Evolutionary conservation across 2,888 invertebrate species (phyloP), one percentile per base, ranked within the genome.

Genomic region (Blastobasis lacticolella): DNA sequence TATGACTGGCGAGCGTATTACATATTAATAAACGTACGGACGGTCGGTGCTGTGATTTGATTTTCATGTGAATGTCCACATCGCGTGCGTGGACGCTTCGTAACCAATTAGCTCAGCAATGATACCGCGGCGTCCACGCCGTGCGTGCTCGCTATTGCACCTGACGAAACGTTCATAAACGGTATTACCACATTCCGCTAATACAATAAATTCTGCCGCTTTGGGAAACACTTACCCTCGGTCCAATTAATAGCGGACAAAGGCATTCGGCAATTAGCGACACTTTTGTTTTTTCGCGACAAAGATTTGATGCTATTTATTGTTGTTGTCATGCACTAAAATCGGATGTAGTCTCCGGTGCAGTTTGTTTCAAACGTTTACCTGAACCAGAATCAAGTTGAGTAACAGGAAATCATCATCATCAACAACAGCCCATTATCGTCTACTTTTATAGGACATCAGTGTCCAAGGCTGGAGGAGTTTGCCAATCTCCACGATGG

Each of bases 21-120:
- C 23, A 23, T 23, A 23, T 23, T 23, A 23, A 23, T 23, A 23
- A 23, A 23, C 23, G 23, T 23, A 23, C 23, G 23, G 23, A 23
- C 23, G 23, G 23, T 2, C 23, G 23, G 23, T 61, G 60, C 64
- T 59, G 65, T 63, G n/a, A 67, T 69, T 68, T 62, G 57, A 58
- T 64, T 68, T 69, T 62, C 63, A 69, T 64, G 61, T 71, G 66
- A 73, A 75, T 71, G 67, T 59, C 62, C 54, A 56, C 55, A 68
- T 75, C 62, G 75, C 71, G 71, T 73, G 73, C 57, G 55, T 23
- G 57, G 61, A 56, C 55, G 10, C 23, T 45, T 8, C 10, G 45
- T 10, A n/a, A 37, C 58, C 59, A 63, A 70, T 70, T 68, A 69
- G 57, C 50, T 56, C 53, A 45, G 57, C 64, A 66, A 64, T 64